A percentile compares a stretch with the other conserved stretches of the same genome.
phyloP scores from a whole-genome alignment of 2,797 vertebrate species.

The Alectoris magna region DNA sequence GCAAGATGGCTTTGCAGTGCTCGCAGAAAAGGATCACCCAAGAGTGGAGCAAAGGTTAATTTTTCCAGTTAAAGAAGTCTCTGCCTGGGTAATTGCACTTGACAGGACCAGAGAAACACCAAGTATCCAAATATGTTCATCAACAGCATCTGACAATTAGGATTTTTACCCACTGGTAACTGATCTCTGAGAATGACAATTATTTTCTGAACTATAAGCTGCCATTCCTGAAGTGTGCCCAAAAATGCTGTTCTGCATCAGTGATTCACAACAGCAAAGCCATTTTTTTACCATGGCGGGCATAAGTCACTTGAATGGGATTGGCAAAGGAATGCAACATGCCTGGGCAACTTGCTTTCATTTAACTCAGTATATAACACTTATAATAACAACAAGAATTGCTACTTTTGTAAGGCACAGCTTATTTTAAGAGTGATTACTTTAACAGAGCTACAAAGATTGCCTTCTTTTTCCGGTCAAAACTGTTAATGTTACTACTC shows the following conservation, averaged over 20 bases:
- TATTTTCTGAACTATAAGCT: background rate
- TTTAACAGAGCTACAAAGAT: background rate
- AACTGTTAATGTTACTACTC: background rate
- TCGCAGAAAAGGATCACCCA: slow-evolving; percentile 26
- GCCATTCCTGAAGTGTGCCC: background rate
- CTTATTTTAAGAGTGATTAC: background rate
- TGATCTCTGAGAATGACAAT: background rate
- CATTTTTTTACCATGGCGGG: slow-evolving; percentile 31
- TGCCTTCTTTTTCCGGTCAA: background rate
- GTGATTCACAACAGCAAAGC: background rate
- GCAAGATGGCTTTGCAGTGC: background rate
- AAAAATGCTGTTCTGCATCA: slow-evolving; percentile 2
- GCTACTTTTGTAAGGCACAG: background rate
- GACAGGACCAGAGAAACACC: slow-evolving; percentile 34
- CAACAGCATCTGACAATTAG: slow-evolving; percentile 16
- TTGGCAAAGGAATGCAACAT: background rate
- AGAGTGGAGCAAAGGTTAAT: slow-evolving; percentile 51
- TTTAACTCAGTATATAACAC: background rate
- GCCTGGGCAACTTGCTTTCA: background rate
- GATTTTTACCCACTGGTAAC: slow-evolving; percentile 24
- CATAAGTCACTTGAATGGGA: slow-evolving; percentile 6
- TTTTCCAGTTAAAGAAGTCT: slow-evolving; percentile 13
- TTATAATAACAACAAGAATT: background rate
- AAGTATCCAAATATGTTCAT: slow-evolving; percentile 46
- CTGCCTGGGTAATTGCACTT: slow-evolving; percentile 34